Evolutionary conservation across 2,797 vertebrate species (phyloP), one percentile per base, ranked within the genome.

Genomic region (Amazona finschi): DNA sequence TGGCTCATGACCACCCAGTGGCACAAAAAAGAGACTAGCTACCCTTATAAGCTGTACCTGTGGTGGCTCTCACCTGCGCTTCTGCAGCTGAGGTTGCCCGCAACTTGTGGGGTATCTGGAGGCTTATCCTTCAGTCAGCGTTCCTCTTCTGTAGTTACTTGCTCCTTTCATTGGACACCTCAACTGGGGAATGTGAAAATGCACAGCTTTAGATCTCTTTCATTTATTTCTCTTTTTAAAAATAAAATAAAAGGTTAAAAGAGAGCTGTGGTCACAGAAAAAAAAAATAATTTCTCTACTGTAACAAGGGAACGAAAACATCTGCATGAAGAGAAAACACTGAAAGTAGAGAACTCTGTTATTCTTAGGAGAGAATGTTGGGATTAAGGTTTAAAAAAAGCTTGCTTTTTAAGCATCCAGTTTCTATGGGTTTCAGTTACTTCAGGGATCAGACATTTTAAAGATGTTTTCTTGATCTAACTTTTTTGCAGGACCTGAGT

Each of bases 341-440:
- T 90, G 94, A 38, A 91, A 92, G 87, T 44, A 88, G 89, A 94
- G 87, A 90, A 38, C 80, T 38, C 5, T 97, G 89, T 95, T 97
- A 91, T 94, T 97, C 95, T 96, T 95, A 84, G 83, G 69, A 79
- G 87, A 79, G 91, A 94, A 95, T 94, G 93, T 79, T 90, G 85
- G 83, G 89, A 96, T 96, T 95, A 96, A 93, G 61, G 85, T 85
- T 95, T 94, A 78, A 90, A 91, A 86, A 95, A 82, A 39, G 12
- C 82, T 94, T 90, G 65, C 69, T 91, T 94, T 83, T 91, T 67
- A 93, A 84, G 60, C 46, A 30, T 95, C 57, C 84, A 87, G 76
- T 92, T 95, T 93, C 85, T 88, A 71, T 1, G 4, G 77, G 80
- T 78, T 87, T 96, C 67, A 65, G 89, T 96, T 95, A 93, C 85